Base-by-base conservation (phyloP, 2,113 vertebrate genomes). In the Xyrauchen texanus region DNA sequence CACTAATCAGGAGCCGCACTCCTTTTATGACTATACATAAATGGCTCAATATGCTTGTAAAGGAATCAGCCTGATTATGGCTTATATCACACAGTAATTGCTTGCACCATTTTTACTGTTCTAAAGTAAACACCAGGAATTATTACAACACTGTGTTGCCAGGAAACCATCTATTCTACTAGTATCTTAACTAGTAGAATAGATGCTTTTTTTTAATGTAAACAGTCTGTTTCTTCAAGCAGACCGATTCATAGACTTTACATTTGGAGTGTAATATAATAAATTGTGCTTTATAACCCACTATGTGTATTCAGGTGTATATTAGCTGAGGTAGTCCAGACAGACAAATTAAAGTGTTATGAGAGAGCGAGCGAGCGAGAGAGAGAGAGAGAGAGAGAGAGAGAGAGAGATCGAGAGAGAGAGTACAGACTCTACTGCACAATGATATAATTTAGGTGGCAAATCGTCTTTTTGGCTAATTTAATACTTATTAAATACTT, bases 21-120 rank as follows among this genome's bases (percentile, higher is more conserved):
- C 16, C 3, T 62, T 74, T 74, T 74, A 74, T 63, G 21, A 34
- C 21, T 34, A 34, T 34, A 42, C 71, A 63, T 74, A 74, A 74
- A 74, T 63, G 71, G 58, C 71, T 74, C 58, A 74, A 74, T 62
- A 63, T n/a, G 71, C 45, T 69, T 68, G 63, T 74, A 62, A 47
- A 49, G 21, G 63, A 69, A 58, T 74, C 42, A 46, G 47, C 46
- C 7, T 62, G 64, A 63, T 49, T 79, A 47, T 42, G 9, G 53
- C 49, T 69, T 76, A 60, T 60, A 62, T 74, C 71, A 45, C 16
- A 53, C 3, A 74, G 69, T 72, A 70, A 83, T 83, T 83, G 63
- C 73, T 60, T 52, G 68, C 60, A 7, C 42, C 4, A 21, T 47
- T 52, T 72, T 76, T 76, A 76, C 44, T 46, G 65, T 52, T 46